Evolutionary conservation across 1,140 invertebrate species (phyloP).

Genomic region (Gryon sp.): DNA sequence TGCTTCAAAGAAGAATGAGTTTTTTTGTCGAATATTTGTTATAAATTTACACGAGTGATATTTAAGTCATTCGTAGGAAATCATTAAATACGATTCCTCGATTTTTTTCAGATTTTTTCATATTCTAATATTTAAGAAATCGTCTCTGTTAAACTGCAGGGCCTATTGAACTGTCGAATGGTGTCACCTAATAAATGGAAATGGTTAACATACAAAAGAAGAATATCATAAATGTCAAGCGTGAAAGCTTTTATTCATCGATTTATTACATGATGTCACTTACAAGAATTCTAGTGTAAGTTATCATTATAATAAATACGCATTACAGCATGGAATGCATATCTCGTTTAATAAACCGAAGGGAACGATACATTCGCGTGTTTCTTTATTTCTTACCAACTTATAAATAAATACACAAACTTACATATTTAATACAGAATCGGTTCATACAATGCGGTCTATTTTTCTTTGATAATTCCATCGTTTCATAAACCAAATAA

Average conservation of each 20-base stretch:
- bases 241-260: conserved; percentile 74
- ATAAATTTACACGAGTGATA: too few relatives aligned
- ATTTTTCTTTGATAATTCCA: conserved; percentile 63
- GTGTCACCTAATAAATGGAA: too few relatives aligned
- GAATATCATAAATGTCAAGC: conserved; percentile 56
- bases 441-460: conserved; percentile 59
- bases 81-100: too few relatives aligned
- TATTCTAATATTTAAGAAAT: too few relatives aligned
- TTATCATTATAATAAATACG: conserved; percentile 74
- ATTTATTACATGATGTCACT: conserved; percentile 76
- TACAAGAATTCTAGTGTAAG: conserved; percentile 73
- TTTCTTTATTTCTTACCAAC: conserved; percentile 64
- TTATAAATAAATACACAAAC: conserved; percentile 73
- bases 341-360: conserved; percentile 64
- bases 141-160: too few relatives aligned
- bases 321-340: conserved; percentile 71
- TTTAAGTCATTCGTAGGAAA: too few relatives aligned
- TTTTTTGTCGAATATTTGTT: too few relatives aligned
- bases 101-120: too few relatives aligned
- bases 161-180: too few relatives aligned
- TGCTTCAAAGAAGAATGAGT: too few relatives aligned
- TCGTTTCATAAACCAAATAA: conserved; percentile 64
- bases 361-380: conserved; percentile 65
- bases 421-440: conserved; percentile 68
- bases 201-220: too few relatives aligned